Percentiles rank a stretch among this genome's conserved stretches.
Conservation (phyloP, 2,888 invertebrate species). For the Standfussiana lucernea region DNA sequence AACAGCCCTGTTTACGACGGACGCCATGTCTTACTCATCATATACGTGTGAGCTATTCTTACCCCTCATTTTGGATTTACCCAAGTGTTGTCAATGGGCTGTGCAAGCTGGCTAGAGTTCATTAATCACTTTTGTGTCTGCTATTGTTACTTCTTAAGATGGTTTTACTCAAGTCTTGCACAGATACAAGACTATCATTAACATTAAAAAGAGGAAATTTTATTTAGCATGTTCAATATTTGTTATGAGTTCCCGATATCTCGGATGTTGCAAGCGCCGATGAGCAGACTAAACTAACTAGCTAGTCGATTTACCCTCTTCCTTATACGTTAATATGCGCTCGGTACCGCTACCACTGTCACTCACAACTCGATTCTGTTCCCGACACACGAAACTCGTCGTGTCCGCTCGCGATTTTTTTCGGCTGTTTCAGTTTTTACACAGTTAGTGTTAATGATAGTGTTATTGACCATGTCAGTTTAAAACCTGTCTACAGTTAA, state of each 20-base stretch:
- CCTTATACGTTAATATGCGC: not conserved
- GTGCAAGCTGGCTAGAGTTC: not conserved
- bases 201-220: not conserved
- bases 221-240: not conserved
- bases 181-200: not conserved
- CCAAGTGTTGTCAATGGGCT: not conserved
- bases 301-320: not conserved
- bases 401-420: not conserved
- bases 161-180: not conserved
- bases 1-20: slow-evolving; percentile 52
- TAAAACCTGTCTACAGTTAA: not conserved
- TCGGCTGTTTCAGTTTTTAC: not conserved
- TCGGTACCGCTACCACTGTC: not conserved
- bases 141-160: not conserved
- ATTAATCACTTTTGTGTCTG: not conserved
- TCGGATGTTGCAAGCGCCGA: not conserved
- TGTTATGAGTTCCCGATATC: not conserved
- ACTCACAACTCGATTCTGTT: not conserved
- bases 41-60: not conserved
- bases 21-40: slow-evolving; percentile 46
- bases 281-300: not conserved
- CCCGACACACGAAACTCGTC: not conserved
- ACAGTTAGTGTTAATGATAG: not conserved
- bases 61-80: not conserved
- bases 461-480: not conserved